Percentiles rank a stretch among this genome's conserved stretches.
Evolutionary conservation across 2,888 invertebrate species (phyloP).

Genomic region (Dorcus hopei): DNA sequence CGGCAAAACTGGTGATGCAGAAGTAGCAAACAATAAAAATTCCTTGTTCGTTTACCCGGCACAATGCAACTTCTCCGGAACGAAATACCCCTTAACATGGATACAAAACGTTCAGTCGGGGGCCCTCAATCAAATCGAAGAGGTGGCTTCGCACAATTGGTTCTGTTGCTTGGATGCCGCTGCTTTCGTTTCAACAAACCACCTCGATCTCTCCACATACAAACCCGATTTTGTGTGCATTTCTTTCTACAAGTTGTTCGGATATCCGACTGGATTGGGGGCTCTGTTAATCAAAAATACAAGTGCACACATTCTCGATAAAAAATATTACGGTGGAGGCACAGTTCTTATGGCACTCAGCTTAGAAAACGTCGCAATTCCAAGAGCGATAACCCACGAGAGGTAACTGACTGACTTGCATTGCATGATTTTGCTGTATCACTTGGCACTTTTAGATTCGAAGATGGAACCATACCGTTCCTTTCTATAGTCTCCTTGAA

Average conservation of each 20-base stretch:
- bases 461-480: slow-evolving; percentile 91
- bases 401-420: slow-evolving; percentile 55
- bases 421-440: neutral
- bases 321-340: slow-evolving; percentile 89
- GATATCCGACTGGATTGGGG: slow-evolving; percentile 93
- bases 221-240: slow-evolving; percentile 87
- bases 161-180: slow-evolving; percentile 86
- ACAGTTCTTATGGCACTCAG: slow-evolving; percentile 84
- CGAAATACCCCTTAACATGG: slow-evolving; percentile 79
- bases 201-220: slow-evolving; percentile 66
- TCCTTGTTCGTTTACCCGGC: slow-evolving; percentile 84
- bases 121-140: slow-evolving; percentile 49
- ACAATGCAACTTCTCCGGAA: slow-evolving; percentile 93
- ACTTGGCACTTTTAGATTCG: slow-evolving; percentile 63
- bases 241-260: slow-evolving; percentile 97
- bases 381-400: slow-evolving; percentile 65
- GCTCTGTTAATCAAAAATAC: slow-evolving; percentile 76
- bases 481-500: slow-evolving; percentile 77
- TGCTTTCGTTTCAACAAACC: slow-evolving; percentile 71
- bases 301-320: slow-evolving; percentile 60
- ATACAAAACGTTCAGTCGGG: slow-evolving; percentile 63
- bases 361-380: slow-evolving; percentile 66
- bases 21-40: slow-evolving; percentile 35
- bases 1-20: neutral
- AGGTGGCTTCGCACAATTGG: slow-evolving; percentile 54